Evolutionary conservation across 2,888 invertebrate species (phyloP), one percentile per base, ranked within the genome.

Genomic region (Chesias legatella): DNA sequence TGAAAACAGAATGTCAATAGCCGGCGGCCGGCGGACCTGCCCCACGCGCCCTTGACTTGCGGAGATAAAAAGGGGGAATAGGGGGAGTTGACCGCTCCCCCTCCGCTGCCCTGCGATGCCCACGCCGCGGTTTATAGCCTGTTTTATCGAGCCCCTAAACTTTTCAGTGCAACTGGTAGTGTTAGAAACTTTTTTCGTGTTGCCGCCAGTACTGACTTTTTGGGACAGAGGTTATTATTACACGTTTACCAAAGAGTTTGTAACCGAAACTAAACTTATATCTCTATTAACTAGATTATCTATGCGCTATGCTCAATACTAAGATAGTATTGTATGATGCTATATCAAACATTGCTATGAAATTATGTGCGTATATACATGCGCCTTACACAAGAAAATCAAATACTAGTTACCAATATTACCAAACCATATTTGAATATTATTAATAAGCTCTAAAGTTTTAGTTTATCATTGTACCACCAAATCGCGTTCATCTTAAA

Each of bases 1-100:
- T 83, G 78, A 84, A 82, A 84, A 86, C 78, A 80, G 76, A 84
- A 86, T 84, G 86, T 86, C 86, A 86, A 86, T 88, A 86, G 86
- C 86, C 85, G 82, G 58, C 81, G 82, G 85, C 79, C 79, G 73
- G 79, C 74, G 82, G 78, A 86, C 86, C 86, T 86, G 83, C 86
- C 86, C 79, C 85, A 88, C 80, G 80, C 83, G 85, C 83, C 86
- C 86, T 84, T 86, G 85, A 82, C 81, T 86, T 85, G 83, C 67
- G 74, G 69, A 79, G 86, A 84, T 84, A 83, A 83, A 81, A 79
- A 80, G 77, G 78, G 54, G 48, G 45, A 26, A 40, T 32, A 39
- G 53, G 48, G 79, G 76, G 82, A 80, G 79, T 79, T 84, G 83
- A 84, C 83, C 84, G 79, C 60, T 79, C 59, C 65, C 62, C 58